These are phyloP conservation scores for Acleris sparsana DNA, from an alignment of 2,888 invertebrate species.

Conservation along the genomic window DNA sequence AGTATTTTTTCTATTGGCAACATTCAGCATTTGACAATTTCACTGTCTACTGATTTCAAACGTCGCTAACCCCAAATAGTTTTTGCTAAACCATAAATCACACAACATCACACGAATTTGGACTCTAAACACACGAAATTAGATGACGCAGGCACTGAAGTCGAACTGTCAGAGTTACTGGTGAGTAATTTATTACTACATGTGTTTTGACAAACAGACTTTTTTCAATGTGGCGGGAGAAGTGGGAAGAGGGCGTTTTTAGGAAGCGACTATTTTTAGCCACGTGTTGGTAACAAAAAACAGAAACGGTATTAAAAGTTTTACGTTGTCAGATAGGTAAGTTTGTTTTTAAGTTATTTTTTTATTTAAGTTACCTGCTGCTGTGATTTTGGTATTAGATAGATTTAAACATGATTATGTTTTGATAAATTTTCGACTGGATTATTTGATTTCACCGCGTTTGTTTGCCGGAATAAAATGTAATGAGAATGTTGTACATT, in stretches of 20 bases:
- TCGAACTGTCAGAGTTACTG: slow-evolving; percentile 18
- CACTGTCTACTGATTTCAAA: neutral
- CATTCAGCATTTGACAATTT: no score
- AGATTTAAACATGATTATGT: no score
- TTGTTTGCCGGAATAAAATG: no score
- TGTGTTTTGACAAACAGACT: slow-evolving; percentile 28
- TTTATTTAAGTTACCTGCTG: neutral
- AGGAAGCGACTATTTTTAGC: slow-evolving; percentile 13
- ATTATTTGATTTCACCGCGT: no score
- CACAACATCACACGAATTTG: neutral
- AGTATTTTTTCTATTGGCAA: no score
- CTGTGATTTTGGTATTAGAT: neutral
- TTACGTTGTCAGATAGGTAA: neutral
- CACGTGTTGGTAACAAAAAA: slow-evolving; percentile 1
- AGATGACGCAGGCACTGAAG: neutral
- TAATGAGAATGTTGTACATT: no score
- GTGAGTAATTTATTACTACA: slow-evolving; percentile 29
- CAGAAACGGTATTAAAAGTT: slow-evolving; percentile 6
- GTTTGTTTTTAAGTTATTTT: neutral
- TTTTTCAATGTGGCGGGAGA: slow-evolving; percentile 13
- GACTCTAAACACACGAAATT: slow-evolving; percentile 1
- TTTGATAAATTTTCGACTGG: no score
- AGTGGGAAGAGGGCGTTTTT: neutral
- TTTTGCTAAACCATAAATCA: slow-evolving; percentile 7
- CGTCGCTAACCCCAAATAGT: neutral